Conservation (phyloP, 2,888 invertebrate genomes). For the Anodontia alba region DNA sequence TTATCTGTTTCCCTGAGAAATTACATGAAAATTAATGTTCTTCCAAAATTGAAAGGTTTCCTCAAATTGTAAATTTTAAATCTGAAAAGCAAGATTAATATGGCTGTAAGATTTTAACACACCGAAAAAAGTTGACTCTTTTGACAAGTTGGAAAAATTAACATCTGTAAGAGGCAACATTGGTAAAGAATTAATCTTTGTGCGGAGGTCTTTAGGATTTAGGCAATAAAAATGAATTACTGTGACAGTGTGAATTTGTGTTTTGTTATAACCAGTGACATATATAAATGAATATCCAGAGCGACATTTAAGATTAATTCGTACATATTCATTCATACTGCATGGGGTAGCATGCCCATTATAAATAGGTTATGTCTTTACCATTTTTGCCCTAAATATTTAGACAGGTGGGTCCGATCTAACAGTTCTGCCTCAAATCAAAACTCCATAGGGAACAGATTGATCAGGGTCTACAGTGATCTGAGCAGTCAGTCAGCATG, state of each 20-base stretch:
- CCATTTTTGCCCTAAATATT: no score
- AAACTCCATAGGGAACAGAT: no score
- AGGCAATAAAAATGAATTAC: constrained; percentile 17
- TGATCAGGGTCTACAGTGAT: no score
- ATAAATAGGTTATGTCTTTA: background rate
- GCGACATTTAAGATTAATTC: constrained; percentile 17
- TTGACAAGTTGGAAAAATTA: constrained; percentile 13
- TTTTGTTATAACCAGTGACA: constrained; percentile 14
- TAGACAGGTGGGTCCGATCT: no score
- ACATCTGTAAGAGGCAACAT: constrained; percentile 14
- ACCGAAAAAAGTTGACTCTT: background rate
- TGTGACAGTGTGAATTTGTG: constrained; percentile 12
- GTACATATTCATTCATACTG: background rate
- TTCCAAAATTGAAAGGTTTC: background rate
- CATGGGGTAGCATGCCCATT: constrained; percentile 3
- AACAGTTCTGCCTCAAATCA: no score
- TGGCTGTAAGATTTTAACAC: background rate
- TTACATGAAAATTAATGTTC: constrained; percentile 11
- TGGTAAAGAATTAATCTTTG: constrained; percentile 11
- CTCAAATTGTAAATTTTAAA: constrained; percentile 5
- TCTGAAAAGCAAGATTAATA: constrained; percentile 11
- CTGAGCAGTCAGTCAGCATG: no score
- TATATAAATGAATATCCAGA: constrained; percentile 16
- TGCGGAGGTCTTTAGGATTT: background rate
- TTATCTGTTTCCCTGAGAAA: no score